These are phyloP conservation scores for Myrmecobius fasciatus DNA, from an alignment of 2,113 vertebrate genomes.

Conservation along the genomic window DNA sequence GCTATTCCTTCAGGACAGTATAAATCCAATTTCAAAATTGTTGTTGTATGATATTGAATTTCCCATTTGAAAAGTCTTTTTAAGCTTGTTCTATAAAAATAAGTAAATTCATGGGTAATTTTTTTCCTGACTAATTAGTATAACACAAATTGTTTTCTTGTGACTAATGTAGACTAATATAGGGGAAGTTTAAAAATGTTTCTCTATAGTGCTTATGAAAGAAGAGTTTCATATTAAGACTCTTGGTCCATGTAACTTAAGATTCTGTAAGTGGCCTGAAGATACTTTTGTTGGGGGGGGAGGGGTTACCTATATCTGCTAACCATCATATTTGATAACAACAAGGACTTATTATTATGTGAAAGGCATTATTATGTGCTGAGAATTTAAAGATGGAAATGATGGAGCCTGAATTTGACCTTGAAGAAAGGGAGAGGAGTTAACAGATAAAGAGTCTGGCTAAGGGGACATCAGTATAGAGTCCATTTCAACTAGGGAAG, in stretches of 20 bases:
- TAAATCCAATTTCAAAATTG: constrained; percentile 36
- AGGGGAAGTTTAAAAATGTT: background rate
- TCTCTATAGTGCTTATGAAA: background rate
- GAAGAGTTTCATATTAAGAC: background rate
- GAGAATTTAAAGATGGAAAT: background rate
- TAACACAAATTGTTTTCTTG: background rate
- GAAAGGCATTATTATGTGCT: background rate
- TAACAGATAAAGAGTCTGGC: too few relatives aligned
- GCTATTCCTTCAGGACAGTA: constrained; percentile 8
- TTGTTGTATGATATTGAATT: constrained; percentile 44
- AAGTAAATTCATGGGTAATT: background rate
- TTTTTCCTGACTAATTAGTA: background rate
- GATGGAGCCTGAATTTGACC: background rate
- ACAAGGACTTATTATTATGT: background rate
- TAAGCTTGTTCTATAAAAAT: constrained; percentile 8
- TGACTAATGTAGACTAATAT: background rate
- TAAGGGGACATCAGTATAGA: too few relatives aligned
- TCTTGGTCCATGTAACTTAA: background rate
- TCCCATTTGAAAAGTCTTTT: background rate
- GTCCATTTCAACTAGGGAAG: background rate
- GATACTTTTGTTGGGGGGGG: too few relatives aligned
- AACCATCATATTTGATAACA: background rate
- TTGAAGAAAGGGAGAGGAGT: background rate
- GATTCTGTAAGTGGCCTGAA: background rate
- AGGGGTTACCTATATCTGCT: background rate